phyloP scores from a whole-genome alignment of 2,888 invertebrate genomes.

The Lycaena phlaeas region DNA sequence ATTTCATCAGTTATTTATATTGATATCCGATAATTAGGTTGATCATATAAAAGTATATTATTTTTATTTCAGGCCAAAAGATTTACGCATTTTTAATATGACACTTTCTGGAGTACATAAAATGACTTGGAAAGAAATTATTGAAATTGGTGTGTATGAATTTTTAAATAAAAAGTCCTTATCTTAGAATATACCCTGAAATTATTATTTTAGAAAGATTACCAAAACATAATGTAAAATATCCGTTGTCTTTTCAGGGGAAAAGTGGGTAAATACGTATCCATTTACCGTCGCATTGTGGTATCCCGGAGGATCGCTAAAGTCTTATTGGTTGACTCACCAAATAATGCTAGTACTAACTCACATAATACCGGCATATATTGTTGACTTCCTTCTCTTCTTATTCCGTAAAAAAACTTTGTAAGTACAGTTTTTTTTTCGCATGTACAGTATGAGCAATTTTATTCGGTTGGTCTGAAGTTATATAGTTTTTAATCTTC shows the following conservation, averaged over 20 bases:
- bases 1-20: too few relatives aligned
- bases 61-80: conserved; percentile 43
- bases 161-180: too few relatives aligned
- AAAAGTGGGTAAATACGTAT: conserved; percentile 74
- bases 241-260: too few relatives aligned
- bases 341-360: conserved; percentile 77
- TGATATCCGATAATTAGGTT: too few relatives aligned
- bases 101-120: conserved; percentile 84
- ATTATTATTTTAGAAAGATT: too few relatives aligned
- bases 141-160: conserved; percentile 73
- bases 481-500: too few relatives aligned
- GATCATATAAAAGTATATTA: too few relatives aligned
- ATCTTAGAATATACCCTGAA: too few relatives aligned
- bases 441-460: too few relatives aligned
- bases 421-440: conserved; percentile 75
- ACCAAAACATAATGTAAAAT: too few relatives aligned
- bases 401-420: conserved; percentile 82
- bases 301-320: conserved; percentile 83
- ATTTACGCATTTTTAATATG: conserved; percentile 80
- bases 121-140: conserved; percentile 87
- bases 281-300: conserved; percentile 84
- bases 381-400: conserved; percentile 79
- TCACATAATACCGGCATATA: conserved; percentile 83
- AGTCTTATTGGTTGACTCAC: conserved; percentile 78
- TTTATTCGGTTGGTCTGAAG: too few relatives aligned